phyloP scores from a whole-genome alignment of 2,888 invertebrate species.

The Ethmia dodecea region DNA sequence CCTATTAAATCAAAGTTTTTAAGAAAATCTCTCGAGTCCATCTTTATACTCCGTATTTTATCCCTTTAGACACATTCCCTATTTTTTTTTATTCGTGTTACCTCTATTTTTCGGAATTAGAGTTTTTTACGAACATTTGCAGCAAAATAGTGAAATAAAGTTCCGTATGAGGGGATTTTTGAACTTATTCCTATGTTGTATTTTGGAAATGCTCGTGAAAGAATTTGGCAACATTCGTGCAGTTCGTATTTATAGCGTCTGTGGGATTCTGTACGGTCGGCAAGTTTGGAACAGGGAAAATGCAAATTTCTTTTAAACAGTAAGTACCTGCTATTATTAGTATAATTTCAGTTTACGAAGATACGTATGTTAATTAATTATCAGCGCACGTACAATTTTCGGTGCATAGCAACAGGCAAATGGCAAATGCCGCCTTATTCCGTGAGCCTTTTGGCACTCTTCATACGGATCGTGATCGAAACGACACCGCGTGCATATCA shows the following conservation, averaged over 20 bases:
- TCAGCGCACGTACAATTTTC: background rate
- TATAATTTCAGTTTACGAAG: no score
- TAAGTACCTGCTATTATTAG: no score
- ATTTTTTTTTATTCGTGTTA: no score
- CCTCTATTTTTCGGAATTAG: no score
- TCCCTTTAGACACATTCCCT: no score
- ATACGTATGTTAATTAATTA: no score
- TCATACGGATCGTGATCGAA: slow-evolving; percentile 31
- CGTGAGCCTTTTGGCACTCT: slow-evolving; percentile 30
- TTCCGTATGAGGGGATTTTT: no score
- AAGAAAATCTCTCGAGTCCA: no score
- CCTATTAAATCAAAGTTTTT: no score
- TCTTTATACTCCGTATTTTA: no score
- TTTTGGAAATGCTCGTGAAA: slow-evolving; percentile 92
- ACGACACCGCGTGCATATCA: slow-evolving; percentile 31
- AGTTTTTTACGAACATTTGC: no score
- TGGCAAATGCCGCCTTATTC: slow-evolving; percentile 26
- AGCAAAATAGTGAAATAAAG: no score
- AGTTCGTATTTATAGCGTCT: slow-evolving; percentile 93
- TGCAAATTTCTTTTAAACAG: slow-evolving; percentile 85
- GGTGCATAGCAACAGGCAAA: slow-evolving; percentile 28
- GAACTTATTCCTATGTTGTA: slow-evolving; percentile 94
- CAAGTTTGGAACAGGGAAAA: slow-evolving; percentile 88
- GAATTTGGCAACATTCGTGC: slow-evolving; percentile 96
- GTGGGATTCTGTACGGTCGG: slow-evolving; percentile 92